Evolutionary conservation across 2,113 vertebrate species (phyloP), one percentile per base, ranked within the genome.

Genomic region (Nothobranchius furzeri): DNA sequence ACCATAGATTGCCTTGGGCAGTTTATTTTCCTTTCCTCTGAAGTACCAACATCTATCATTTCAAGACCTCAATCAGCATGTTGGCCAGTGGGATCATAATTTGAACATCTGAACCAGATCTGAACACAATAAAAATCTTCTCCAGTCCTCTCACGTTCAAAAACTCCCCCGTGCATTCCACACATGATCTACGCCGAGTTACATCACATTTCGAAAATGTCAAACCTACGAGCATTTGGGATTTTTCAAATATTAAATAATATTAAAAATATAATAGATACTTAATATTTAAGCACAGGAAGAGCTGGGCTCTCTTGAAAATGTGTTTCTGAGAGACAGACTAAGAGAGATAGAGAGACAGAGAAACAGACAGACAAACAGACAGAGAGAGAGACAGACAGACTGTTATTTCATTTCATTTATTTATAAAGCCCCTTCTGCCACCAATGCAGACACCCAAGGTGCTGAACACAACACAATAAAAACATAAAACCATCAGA

Each of bases 41-140:
- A 52, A 53, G 61, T 52, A 25, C 37, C 17, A 42, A 61, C 43
- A 64, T 51, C 37, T 30, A 43, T 64, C 48, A 52, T 42, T 15
- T 24, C 12, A 36, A 11, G 50, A 45, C 12, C 24, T 30, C 20
- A 30, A 30, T 35, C 11, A 42, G 48, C 30, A 42, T 42, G 9
- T 20, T 30, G 43, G 53, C 35, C 17, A 24, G 40, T 2, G 13
- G 17, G 53, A 55, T 42, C 35, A 4, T 35, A 59, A 59, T 43
- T 24, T 45, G 10, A 50, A 62, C 2, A 6, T 49, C n/a, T 50
- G 47, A 62, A 14, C 9, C 36, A 62, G 1, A 6, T 49, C n/a
- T 50, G 47, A 62, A 14, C 9, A 9, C n/a, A 48, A 30, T 25
- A 10, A 36, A 61, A n/a, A 17, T 30, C 2, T 5, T 42, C 15